Percentiles rank a stretch among this genome's conserved stretches.
Conservation (phyloP, 2,797 vertebrate genomes). For the Phrynocephalus forsythii region DNA sequence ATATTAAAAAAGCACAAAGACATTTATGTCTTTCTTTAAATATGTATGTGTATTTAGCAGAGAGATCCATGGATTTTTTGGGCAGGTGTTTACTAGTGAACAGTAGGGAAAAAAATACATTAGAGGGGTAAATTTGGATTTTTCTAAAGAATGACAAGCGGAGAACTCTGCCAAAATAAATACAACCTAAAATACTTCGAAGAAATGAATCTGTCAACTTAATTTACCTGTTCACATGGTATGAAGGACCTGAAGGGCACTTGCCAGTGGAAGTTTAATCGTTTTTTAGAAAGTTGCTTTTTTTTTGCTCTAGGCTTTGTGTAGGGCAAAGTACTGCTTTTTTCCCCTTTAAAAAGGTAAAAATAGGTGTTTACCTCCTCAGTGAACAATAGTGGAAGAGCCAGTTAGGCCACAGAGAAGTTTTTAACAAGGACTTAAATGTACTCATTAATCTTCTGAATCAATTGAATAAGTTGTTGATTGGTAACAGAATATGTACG, state of each 20-base stretch:
- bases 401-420: not conserved
- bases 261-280: conserved; percentile 51
- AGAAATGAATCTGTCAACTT: conserved; percentile 77
- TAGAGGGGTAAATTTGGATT: conserved; percentile 35
- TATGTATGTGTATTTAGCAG: not conserved
- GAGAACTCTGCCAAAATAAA: conserved; percentile 74
- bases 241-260: conserved; percentile 61
- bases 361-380: conserved; percentile 19
- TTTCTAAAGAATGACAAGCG: conserved; percentile 66
- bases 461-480: too few species aligned
- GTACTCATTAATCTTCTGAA: too few species aligned
- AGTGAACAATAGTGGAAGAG: conserved; percentile 36
- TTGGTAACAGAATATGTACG: too few species aligned
- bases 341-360: not conserved
- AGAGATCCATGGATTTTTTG: not conserved
- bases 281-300: conserved; percentile 56
- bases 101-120: conserved; percentile 24
- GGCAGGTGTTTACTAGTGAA: conserved; percentile 20
- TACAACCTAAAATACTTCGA: conserved; percentile 79
- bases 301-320: conserved; percentile 49
- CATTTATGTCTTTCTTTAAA: not conserved
- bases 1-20: conserved; percentile 3
- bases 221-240: conserved; percentile 69
- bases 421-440: not conserved
- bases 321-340: conserved; percentile 36